phyloP scores from a whole-genome alignment of 2,113 vertebrate genomes.

The Chlorodrepanis virens region DNA sequence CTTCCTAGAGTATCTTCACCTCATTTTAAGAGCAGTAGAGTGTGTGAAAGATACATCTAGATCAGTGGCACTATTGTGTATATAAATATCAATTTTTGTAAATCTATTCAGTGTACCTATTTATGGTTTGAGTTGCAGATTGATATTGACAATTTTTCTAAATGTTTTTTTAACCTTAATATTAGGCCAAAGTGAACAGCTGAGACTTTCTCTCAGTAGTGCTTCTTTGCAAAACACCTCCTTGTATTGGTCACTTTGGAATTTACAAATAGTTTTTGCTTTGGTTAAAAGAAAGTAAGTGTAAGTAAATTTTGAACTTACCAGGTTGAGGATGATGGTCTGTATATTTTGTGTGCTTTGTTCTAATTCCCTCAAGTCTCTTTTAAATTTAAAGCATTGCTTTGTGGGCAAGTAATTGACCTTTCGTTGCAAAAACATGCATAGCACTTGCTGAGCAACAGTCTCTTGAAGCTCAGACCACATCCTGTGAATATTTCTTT shows the following conservation, averaged over 20 bases:
- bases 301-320: neutral
- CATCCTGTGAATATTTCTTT: conserved; percentile 49
- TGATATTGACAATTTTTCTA: neutral
- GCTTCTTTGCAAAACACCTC: neutral
- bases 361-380: neutral
- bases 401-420: neutral
- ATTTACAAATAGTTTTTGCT: neutral
- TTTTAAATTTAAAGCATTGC: neutral
- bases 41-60: fast-evolving
- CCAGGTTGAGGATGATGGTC: fast-evolving
- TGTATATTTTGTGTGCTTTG: neutral
- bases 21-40: neutral
- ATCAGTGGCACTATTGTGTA: neutral
- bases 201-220: neutral
- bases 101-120: neutral
- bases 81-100: neutral
- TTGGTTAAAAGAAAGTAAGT: neutral
- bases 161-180: neutral
- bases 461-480: conserved; percentile 1
- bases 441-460: neutral
- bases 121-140: neutral
- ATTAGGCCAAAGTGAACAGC: neutral
- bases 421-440: neutral
- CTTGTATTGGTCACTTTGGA: neutral
- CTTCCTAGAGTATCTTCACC: neutral